Conservation (phyloP, 2,888 invertebrate species). For the Drosophila helvetica region DNA sequence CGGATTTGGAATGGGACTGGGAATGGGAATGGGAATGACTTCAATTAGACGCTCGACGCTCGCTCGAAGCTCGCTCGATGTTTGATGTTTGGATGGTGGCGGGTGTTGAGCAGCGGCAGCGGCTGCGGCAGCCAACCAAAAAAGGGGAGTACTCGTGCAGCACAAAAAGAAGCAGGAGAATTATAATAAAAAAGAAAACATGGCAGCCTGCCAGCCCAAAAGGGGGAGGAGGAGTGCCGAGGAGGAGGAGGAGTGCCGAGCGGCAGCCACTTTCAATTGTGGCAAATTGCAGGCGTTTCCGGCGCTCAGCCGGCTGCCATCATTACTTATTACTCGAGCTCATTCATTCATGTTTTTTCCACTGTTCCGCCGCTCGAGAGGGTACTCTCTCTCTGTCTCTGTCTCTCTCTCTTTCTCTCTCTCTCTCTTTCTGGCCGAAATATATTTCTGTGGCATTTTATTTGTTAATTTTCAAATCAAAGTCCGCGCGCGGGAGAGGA, state of each 20-base stretch:
- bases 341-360: constrained; percentile 1
- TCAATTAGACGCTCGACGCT: constrained; percentile 60
- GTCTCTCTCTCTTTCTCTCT: background rate
- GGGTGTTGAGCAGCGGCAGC: constrained; percentile 37
- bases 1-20: constrained; percentile 11
- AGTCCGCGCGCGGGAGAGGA: constrained; percentile 34
- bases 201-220: constrained; percentile 56
- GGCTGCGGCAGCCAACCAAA: constrained; percentile 65
- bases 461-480: constrained; percentile 77
- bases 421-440: constrained; percentile 13
- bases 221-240: constrained; percentile 3
- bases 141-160: constrained; percentile 64
- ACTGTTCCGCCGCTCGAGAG: background rate
- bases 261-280: constrained; percentile 79
- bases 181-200: constrained; percentile 53
- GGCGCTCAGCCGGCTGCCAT: constrained; percentile 73
- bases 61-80: constrained; percentile 5
- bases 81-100: constrained; percentile 56
- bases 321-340: constrained; percentile 63
- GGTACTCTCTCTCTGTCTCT: constrained; percentile 3
- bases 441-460: constrained; percentile 59
- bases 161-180: constrained; percentile 28
- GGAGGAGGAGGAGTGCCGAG: constrained; percentile 10
- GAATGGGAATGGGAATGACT: constrained; percentile 46
- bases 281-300: constrained; percentile 81